Evolutionary conservation across 2,113 vertebrate genomes (phyloP).

Genomic region (Phocoena phocoena): DNA sequence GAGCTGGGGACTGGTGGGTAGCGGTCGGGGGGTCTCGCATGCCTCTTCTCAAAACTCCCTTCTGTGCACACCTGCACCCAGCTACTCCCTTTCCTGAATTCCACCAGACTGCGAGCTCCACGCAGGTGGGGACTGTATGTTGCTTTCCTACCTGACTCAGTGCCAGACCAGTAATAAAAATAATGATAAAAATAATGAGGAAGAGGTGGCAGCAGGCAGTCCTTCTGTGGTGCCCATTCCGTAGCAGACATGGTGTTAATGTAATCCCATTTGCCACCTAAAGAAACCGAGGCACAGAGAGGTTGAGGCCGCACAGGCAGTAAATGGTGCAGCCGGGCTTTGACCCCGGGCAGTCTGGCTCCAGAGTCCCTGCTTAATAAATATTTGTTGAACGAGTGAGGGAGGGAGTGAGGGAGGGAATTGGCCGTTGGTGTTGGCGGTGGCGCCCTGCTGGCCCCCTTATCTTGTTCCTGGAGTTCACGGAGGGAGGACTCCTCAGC

Average conservation of each 20-base stretch:
- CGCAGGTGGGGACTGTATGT: neutral
- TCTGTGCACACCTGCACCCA: fast-evolving
- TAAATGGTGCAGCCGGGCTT: neutral
- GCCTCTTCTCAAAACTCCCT: neutral
- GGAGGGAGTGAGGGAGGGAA: neutral
- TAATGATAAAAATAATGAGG: neutral
- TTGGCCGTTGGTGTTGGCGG: neutral
- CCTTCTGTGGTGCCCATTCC: fast-evolving
- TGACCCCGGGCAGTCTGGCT: constrained; percentile 46
- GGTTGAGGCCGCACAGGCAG: neutral
- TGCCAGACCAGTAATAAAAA: neutral
- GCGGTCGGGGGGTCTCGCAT: neutral
- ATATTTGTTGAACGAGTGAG: constrained; percentile 58
- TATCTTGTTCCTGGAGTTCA: constrained; percentile 70
- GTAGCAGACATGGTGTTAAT: neutral
- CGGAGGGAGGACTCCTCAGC: neutral
- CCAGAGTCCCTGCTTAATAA: constrained; percentile 56
- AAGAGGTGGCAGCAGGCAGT: neutral
- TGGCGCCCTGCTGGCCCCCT: constrained; percentile 57
- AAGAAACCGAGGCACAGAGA: constrained; percentile 38
- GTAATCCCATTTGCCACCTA: neutral
- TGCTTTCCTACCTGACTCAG: neutral
- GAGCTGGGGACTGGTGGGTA: neutral
- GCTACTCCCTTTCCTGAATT: neutral
- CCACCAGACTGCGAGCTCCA: neutral